These are phyloP conservation scores for Synaphobranchus kaupii DNA, from an alignment of 2,797 vertebrate genomes.

Conservation along the genomic window DNA sequence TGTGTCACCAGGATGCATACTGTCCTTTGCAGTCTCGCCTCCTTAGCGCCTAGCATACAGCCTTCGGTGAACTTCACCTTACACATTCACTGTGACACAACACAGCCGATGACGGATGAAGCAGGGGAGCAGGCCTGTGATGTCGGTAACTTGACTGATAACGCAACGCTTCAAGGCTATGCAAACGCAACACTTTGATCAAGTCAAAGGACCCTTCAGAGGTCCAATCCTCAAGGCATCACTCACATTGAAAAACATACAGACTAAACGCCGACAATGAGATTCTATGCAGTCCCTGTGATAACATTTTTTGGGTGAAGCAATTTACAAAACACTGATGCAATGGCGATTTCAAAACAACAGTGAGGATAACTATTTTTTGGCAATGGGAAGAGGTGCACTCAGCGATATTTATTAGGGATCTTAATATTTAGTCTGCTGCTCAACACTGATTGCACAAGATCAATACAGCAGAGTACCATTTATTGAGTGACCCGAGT, in stretches of 20 bases:
- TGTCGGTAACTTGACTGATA: background rate
- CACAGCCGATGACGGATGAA: background rate
- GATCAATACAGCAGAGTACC: slow-evolving; percentile 20
- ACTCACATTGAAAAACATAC: background rate
- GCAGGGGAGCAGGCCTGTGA: background rate
- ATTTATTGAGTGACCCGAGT: slow-evolving; percentile 27
- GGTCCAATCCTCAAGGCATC: background rate
- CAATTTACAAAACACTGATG: background rate
- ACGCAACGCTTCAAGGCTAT: background rate
- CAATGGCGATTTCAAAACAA: background rate
- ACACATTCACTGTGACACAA: background rate
- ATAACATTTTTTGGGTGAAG: slow-evolving; percentile 12
- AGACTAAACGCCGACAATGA: background rate
- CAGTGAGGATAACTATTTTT: background rate
- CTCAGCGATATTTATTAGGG: slow-evolving; percentile 14
- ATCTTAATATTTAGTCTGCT: slow-evolving; percentile 24
- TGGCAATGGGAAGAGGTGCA: background rate
- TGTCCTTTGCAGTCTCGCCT: background rate
- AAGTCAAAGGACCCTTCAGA: background rate
- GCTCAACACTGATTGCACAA: slow-evolving; percentile 8
- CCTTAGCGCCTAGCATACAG: background rate
- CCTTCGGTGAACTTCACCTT: background rate
- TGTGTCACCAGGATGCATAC: background rate
- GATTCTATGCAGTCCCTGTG: background rate
- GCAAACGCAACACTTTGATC: background rate